A percentile compares a stretch with the other conserved stretches of the same genome.
These are phyloP conservation scores for Escarpia spicata DNA, from an alignment of 2,888 invertebrate species.

Conservation along the genomic window DNA sequence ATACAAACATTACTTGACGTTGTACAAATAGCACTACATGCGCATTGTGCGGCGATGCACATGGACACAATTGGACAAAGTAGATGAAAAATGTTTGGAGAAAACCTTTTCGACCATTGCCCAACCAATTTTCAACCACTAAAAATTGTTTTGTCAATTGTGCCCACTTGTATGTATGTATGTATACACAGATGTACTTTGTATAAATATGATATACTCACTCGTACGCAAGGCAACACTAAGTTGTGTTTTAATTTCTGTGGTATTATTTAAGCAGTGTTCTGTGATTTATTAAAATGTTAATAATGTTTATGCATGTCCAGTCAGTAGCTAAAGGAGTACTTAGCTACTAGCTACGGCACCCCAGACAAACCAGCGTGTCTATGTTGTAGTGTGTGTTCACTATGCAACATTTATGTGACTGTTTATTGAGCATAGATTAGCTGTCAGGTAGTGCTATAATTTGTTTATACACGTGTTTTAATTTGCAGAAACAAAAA, in stretches of 20 bases:
- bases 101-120: background rate
- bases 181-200: background rate
- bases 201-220: background rate
- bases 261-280: constrained; percentile 16
- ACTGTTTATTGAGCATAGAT: background rate
- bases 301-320: background rate
- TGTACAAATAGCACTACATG: background rate
- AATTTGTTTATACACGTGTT: background rate
- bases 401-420: background rate
- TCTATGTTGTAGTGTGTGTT: background rate
- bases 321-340: background rate
- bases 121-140: background rate
- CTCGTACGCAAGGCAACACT: background rate
- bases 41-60: background rate
- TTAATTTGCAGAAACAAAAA: background rate
- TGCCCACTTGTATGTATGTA: background rate
- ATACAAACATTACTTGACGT: background rate
- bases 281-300: background rate
- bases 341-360: background rate
- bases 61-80: background rate
- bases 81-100: background rate
- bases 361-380: background rate
- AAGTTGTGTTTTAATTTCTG: background rate
- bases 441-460: background rate
- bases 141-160: background rate